A percentile compares a stretch with the other conserved stretches of the same genome.
Evolutionary conservation across 2,888 invertebrate genomes (phyloP).

Genomic region (Drosophila atroscutellata): DNA sequence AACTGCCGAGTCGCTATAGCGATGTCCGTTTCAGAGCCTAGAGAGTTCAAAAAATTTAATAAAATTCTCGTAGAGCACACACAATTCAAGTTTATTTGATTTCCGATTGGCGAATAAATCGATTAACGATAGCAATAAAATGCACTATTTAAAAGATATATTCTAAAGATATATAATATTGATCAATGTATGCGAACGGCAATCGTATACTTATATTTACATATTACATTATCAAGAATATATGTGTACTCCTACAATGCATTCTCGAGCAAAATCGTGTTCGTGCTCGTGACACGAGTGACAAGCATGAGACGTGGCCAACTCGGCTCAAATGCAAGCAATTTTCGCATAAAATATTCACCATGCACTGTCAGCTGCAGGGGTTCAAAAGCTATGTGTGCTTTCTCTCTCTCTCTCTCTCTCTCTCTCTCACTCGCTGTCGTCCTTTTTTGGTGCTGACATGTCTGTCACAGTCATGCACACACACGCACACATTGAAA

Average conservation of each 20-base stretch:
- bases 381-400: slow-evolving; percentile 25
- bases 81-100: not conserved
- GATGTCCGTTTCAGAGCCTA: not conserved
- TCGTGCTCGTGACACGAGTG: slow-evolving; percentile 2
- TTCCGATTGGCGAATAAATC: not conserved
- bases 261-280: not conserved
- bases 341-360: not conserved
- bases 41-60: not conserved
- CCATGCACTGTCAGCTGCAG: slow-evolving; percentile 29
- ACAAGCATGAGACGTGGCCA: not conserved
- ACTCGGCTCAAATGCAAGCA: not conserved
- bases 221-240: no score
- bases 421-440: not conserved
- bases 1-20: not conserved
- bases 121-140: not conserved
- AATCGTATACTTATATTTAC: not conserved
- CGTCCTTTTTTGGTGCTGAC: not conserved
- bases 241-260: not conserved
- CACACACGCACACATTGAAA: not conserved
- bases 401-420: not conserved
- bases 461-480: slow-evolving; percentile 7
- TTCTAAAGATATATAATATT: no score
- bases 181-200: not conserved
- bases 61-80: not conserved
- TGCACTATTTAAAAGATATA: not conserved